Evolutionary conservation across 2,113 vertebrate species (phyloP).

Genomic region (Pterocles burchelli): DNA sequence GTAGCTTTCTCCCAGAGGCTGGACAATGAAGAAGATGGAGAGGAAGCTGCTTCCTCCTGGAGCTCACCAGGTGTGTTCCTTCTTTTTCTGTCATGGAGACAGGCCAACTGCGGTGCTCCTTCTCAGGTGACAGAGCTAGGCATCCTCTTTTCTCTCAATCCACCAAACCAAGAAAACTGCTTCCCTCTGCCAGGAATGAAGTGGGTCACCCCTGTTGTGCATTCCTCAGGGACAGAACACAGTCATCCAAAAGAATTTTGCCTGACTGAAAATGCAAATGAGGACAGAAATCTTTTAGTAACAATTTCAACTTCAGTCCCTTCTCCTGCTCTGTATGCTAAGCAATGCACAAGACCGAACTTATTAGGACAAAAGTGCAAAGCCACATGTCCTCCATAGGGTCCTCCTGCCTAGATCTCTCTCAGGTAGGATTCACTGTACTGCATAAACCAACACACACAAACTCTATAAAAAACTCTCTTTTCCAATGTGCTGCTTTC

Average conservation of each 20-base stretch:
- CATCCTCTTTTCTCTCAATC: background rate
- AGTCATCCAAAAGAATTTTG: slow-evolving; percentile 19
- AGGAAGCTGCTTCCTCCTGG: background rate
- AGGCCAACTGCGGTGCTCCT: background rate
- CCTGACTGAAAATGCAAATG: slow-evolving; percentile 33
- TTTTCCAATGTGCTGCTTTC: background rate
- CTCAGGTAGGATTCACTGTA: background rate
- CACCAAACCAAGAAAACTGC: background rate
- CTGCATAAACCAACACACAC: background rate
- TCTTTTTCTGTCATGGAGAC: background rate
- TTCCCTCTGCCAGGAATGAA: background rate
- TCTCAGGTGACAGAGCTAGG: background rate
- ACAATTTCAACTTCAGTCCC: slow-evolving; percentile 17
- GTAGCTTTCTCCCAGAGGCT: background rate
- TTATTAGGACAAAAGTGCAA: background rate
- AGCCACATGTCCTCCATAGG: background rate
- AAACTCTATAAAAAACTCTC: background rate
- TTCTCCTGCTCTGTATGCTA: background rate
- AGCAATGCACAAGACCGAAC: slow-evolving; percentile 15
- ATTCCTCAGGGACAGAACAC: background rate
- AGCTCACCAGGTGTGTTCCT: background rate
- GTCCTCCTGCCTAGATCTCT: background rate
- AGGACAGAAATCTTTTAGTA: slow-evolving; percentile 28
- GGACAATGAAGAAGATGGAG: background rate
- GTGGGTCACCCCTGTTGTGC: background rate